Percentiles rank a stretch among this genome's conserved stretches.
These are phyloP conservation scores for Melopsittacus undulatus DNA, from an alignment of 2,797 vertebrate species.

Conservation along the genomic window DNA sequence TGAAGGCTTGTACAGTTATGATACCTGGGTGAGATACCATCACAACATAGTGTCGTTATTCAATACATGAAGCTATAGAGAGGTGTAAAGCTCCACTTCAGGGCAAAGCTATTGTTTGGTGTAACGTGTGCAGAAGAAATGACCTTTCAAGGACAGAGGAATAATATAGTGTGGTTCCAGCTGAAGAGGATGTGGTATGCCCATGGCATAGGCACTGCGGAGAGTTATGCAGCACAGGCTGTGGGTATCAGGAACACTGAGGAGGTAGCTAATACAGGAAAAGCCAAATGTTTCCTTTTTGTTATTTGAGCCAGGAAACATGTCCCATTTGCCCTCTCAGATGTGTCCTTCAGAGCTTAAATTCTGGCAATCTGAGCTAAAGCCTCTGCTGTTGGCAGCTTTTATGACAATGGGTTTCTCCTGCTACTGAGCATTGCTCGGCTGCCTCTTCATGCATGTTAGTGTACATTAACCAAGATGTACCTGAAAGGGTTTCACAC, in stretches of 20 bases:
- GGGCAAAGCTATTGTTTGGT: background rate
- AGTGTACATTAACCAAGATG: background rate
- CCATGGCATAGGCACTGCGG: background rate
- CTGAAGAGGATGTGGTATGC: fast-evolving
- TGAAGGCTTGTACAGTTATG: background rate
- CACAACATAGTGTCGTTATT: background rate
- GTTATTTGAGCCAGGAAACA: background rate
- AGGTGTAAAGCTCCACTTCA: background rate
- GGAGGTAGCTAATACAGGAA: background rate
- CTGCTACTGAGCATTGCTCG: background rate
- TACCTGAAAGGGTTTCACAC: background rate
- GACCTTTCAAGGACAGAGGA: background rate
- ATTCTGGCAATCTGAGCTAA: background rate
- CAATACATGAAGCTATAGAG: background rate
- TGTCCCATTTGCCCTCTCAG: background rate
- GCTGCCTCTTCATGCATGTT: background rate
- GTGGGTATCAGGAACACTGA: background rate
- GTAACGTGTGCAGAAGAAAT: background rate
- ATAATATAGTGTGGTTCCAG: background rate
- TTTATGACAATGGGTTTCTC: background rate
- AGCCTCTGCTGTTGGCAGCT: background rate
- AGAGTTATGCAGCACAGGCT: background rate
- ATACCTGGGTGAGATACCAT: background rate
- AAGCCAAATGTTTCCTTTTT: background rate
- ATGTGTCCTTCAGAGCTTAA: background rate